Evolutionary conservation across 2,113 vertebrate species (phyloP), one percentile per base, ranked within the genome.

Genomic region (Tachycineta bicolor): DNA sequence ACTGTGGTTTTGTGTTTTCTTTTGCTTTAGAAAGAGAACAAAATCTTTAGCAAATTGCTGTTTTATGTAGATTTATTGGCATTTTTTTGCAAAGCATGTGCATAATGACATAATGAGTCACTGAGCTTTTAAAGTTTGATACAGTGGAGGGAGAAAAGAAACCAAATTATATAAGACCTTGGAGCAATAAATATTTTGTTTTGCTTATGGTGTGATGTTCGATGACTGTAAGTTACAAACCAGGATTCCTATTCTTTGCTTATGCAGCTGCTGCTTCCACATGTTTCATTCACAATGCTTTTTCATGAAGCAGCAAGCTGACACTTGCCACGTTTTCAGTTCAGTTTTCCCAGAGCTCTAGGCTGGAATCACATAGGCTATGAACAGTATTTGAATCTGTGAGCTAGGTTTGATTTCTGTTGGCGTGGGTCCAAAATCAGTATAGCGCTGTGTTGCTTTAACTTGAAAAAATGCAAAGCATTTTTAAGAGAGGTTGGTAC

Each of bases 251-350:
- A 49, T 89, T 94, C 70, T 95, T 94, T 97, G 91, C 10, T 75
- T 64, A 60, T 71, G 83, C 96, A 97, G 95, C 94, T 98, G 93
- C 79, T 95, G 81, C 81, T 86, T 67, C 91, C 95, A 74, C 62
- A 23, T 90, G 91, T 95, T 97, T 96, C 97, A 97, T 96, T 98
- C 95, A 96, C 67, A 90, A 78, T 46, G 78, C 50, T 93, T 93
- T 93, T 74, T 49, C 82, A 89, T 89, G 96, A 96, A 97, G 81
- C 73, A 89, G 79, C 96, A 95, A 96, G 91, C 83, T 92, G 60
- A 71, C 43, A 73, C 94, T 97, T 97, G 97, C 94, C 69, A 44
- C n/a, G 4, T 92, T 58, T 94, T 96, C 85, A 81, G 83, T 96
- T 97, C 65, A 87, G 91, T 95, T 95, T 93, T 96, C 83, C 93